These are phyloP conservation scores for Hypomecis punctinalis DNA, from an alignment of 2,888 invertebrate genomes.

Conservation along the genomic window DNA sequence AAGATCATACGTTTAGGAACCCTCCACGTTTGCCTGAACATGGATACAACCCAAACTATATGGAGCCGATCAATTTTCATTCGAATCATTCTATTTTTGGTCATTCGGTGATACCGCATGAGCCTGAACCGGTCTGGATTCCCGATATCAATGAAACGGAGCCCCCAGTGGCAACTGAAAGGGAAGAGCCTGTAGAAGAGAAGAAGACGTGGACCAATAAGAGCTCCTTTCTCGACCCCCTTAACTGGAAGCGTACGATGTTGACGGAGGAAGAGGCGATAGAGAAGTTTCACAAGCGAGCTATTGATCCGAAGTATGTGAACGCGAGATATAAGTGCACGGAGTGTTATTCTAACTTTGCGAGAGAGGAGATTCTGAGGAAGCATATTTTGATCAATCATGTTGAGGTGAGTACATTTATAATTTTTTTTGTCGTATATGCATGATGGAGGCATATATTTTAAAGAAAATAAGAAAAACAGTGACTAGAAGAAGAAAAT, in stretches of 20 bases:
- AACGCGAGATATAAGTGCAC: slow-evolving; percentile 62
- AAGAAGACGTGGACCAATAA: slow-evolving; percentile 35
- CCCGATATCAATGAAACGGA: slow-evolving; percentile 34
- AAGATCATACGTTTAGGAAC: no score
- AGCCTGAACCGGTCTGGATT: slow-evolving; percentile 36
- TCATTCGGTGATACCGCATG: not conserved
- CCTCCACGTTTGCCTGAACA: slow-evolving; percentile 6
- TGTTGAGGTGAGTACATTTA: slow-evolving; percentile 56
- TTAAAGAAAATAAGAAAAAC: no score
- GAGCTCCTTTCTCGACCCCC: slow-evolving; percentile 50
- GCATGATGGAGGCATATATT: no score
- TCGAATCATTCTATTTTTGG: slow-evolving; percentile 38
- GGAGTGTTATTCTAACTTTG: slow-evolving; percentile 68
- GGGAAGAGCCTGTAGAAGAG: slow-evolving; percentile 3
- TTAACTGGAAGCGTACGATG: slow-evolving; percentile 64
- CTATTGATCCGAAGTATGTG: slow-evolving; percentile 59
- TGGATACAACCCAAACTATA: slow-evolving; percentile 8
- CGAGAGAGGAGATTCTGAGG: slow-evolving; percentile 65
- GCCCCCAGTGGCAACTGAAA: slow-evolving; percentile 12
- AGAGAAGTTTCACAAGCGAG: slow-evolving; percentile 59
- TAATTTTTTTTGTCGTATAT: not conserved
- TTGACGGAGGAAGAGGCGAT: slow-evolving; percentile 69
- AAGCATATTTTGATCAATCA: slow-evolving; percentile 66
- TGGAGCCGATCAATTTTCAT: slow-evolving; percentile 21
- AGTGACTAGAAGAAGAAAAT: no score